Conservation (phyloP, 2,797 vertebrate genomes). For the Potorous gilbertii region DNA sequence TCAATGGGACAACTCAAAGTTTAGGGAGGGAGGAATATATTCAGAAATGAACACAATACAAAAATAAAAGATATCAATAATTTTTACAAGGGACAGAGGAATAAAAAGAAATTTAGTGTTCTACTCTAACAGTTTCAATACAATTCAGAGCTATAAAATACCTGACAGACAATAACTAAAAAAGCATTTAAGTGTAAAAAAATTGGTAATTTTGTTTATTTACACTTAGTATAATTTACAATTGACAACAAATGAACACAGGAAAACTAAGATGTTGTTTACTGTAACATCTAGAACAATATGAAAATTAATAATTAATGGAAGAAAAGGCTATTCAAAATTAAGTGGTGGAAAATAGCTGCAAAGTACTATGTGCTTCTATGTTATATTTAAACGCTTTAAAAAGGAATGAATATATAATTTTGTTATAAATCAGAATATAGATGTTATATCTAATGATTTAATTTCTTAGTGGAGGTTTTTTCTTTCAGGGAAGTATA, state of each 20-base stretch:
- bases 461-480: background rate
- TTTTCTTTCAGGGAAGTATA: background rate
- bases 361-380: background rate
- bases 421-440: background rate
- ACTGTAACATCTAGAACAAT: slow-evolving; percentile 53
- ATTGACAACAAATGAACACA: slow-evolving; percentile 12
- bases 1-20: background rate
- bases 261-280: slow-evolving; percentile 31
- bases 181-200: slow-evolving; percentile 51
- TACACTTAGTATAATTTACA: slow-evolving; percentile 63
- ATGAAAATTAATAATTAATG: background rate
- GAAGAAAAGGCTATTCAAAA: background rate
- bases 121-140: slow-evolving; percentile 62
- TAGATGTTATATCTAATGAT: background rate
- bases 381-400: background rate
- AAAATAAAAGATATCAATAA: background rate
- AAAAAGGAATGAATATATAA: background rate
- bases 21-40: background rate
- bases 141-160: slow-evolving; percentile 71
- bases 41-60: background rate
- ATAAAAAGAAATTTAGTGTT: slow-evolving; percentile 30
- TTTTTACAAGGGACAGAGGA: background rate
- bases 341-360: background rate
- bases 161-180: slow-evolving; percentile 67
- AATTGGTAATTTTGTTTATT: slow-evolving; percentile 55